A percentile compares a stretch with the other conserved stretches of the same genome.
Evolutionary conservation across 2,888 invertebrate genomes (phyloP).

Genomic region (Cylindroiulus punctatus): DNA sequence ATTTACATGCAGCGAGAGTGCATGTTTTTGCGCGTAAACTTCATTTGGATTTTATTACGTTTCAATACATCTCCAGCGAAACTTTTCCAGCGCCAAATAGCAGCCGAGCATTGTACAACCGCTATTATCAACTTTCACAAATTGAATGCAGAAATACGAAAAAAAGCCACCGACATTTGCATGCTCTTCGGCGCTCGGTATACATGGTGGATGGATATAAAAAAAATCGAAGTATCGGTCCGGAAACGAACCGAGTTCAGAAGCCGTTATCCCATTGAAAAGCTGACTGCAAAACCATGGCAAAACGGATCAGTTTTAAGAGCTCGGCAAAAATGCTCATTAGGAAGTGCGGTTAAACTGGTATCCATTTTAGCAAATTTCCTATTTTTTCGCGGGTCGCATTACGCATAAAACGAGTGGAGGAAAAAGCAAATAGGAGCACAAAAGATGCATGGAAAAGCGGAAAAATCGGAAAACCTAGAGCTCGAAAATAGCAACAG

Average conservation of each 20-base stretch:
- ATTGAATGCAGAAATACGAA: background rate
- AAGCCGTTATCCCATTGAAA: slow-evolving; percentile 42
- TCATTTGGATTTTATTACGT: background rate
- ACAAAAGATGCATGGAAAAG: background rate
- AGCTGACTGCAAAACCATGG: background rate
- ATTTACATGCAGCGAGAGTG: background rate
- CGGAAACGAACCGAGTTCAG: slow-evolving; percentile 16
- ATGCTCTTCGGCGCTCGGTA: background rate
- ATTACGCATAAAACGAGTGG: background rate
- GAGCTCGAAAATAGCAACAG: slow-evolving; percentile 5
- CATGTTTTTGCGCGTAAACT: background rate
- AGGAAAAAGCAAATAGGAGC: background rate
- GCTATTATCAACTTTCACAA: slow-evolving; percentile 30
- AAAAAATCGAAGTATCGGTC: slow-evolving; percentile 36
- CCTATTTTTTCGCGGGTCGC: background rate
- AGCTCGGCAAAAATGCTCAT: slow-evolving; percentile 17
- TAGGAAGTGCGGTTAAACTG: slow-evolving; percentile 47
- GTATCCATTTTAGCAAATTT: slow-evolving; percentile 29
- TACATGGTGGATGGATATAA: background rate
- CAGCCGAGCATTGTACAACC: slow-evolving; percentile 5
- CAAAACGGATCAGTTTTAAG: slow-evolving; percentile 45
- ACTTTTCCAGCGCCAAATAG: slow-evolving; percentile 18
- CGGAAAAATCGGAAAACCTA: slow-evolving; percentile 20
- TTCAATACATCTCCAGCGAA: slow-evolving; percentile 14
- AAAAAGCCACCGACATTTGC: background rate